These are phyloP conservation scores for Pipistrellus pipistrellus DNA, from an alignment of 2,797 vertebrate species.

Conservation along the genomic window DNA sequence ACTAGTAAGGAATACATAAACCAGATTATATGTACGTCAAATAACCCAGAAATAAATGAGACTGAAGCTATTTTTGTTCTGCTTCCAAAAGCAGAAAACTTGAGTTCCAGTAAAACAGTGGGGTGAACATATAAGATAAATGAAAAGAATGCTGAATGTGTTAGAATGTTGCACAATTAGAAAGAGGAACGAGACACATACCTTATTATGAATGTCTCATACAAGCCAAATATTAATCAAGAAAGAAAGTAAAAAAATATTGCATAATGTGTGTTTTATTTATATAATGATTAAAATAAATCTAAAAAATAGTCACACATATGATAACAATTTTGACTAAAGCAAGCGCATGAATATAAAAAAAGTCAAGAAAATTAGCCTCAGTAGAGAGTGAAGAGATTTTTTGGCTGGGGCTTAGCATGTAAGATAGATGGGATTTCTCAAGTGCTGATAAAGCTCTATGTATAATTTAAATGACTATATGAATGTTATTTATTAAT, in stretches of 20 bases:
- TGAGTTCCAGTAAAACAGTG: not conserved
- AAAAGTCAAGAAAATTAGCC: not conserved
- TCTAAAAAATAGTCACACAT: not conserved
- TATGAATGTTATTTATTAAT: not conserved
- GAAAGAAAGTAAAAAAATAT: not conserved
- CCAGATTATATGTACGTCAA: not conserved
- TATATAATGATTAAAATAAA: not conserved
- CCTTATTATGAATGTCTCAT: not conserved
- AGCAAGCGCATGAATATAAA: not conserved
- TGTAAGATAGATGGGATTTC: not conserved
- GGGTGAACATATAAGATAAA: not conserved
- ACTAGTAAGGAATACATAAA: not conserved
- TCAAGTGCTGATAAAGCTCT: not conserved
- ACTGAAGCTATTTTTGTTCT: not conserved
- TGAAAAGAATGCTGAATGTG: not conserved
- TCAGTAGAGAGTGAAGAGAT: no score
- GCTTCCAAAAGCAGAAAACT: not conserved
- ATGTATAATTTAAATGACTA: not conserved
- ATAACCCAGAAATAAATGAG: not conserved
- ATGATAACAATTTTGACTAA: not conserved
- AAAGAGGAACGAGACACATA: not conserved
- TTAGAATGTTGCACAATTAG: not conserved
- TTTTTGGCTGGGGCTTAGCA: not conserved
- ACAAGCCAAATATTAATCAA: not conserved
- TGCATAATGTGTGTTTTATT: not conserved